Conservation (phyloP, 2,888 invertebrate species). For the Andrena bicolor region DNA sequence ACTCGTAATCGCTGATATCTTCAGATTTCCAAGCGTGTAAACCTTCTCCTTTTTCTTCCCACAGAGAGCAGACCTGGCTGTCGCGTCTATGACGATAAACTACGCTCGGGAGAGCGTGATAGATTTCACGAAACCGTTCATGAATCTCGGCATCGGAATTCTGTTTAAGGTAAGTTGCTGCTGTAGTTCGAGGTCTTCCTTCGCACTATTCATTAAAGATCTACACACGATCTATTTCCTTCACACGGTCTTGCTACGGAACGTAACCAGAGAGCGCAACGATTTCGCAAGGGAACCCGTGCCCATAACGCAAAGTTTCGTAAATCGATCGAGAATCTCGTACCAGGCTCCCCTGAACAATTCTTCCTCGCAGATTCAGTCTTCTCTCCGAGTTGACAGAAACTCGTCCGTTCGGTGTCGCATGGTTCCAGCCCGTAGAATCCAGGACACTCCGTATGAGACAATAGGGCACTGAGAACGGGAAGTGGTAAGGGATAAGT, state of each 20-base stretch:
- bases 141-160: conserved; percentile 98
- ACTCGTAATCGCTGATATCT: no score
- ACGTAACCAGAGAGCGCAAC: no score
- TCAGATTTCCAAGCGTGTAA: neutral
- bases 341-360: no score
- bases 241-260: no score
- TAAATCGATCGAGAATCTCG: neutral
- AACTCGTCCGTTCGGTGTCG: no score
- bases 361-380: no score
- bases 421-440: no score
- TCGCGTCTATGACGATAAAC: conserved; percentile 99
- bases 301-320: neutral
- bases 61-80: conserved; percentile 97
- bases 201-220: neutral
- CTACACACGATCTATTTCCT: no score
- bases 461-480: neutral
- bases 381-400: no score
- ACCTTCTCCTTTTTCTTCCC: conserved; percentile 66
- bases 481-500: neutral
- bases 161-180: conserved; percentile 92
- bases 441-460: no score
- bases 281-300: neutral
- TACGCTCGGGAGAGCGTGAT: conserved; percentile 97
- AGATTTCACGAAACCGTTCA: conserved; percentile 99
- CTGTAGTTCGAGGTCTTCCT: conserved; percentile 13